A percentile compares a stretch with the other conserved stretches of the same genome.
These are phyloP conservation scores for Darevskia mixta DNA, from an alignment of 2,797 vertebrate genomes.

Conservation along the genomic window DNA sequence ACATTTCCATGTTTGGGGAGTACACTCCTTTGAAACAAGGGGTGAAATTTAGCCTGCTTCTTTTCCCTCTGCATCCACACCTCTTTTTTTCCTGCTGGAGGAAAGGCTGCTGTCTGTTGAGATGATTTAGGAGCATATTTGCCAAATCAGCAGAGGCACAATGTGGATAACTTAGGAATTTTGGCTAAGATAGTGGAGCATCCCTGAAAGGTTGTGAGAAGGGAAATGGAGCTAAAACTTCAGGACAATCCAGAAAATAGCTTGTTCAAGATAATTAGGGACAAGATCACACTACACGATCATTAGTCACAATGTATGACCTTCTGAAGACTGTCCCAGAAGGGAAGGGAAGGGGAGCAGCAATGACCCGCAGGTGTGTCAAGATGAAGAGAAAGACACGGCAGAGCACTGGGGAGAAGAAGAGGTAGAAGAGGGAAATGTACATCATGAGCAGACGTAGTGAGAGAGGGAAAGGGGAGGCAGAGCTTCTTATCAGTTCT, in stretches of 20 bases:
- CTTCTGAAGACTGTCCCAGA: neutral
- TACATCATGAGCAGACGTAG: neutral
- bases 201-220: neutral
- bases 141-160: neutral
- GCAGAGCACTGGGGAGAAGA: neutral
- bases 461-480: neutral
- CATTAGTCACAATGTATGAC: neutral
- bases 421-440: neutral
- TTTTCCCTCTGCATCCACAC: neutral
- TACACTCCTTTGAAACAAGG: neutral
- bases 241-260: neutral
- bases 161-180: neutral
- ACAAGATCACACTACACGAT: neutral
- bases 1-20: neutral
- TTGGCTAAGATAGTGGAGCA: neutral
- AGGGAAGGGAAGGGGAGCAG: neutral
- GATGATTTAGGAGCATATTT: neutral
- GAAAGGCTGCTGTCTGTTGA: neutral
- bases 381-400: neutral
- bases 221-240: neutral
- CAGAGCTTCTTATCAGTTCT: neutral
- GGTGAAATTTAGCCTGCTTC: neutral
- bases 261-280: neutral
- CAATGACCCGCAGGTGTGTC: neutral
- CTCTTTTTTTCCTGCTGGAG: neutral